Base-by-base conservation (phyloP, 2,888 invertebrate species). In the Helicoverpa assulta region DNA sequence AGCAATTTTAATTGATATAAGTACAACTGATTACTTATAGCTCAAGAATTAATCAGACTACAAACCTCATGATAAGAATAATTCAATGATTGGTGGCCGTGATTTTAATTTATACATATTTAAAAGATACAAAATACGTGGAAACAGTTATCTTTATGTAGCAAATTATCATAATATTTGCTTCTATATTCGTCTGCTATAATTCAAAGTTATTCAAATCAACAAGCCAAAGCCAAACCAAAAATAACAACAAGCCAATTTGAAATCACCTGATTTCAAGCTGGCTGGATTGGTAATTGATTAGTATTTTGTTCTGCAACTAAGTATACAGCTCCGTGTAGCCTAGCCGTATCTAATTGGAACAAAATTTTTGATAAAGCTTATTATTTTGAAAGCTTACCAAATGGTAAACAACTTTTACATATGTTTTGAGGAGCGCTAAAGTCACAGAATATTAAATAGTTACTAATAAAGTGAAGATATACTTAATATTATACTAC, bases 21-120 rank as follows among this genome's bases (percentile, higher is more conserved):
- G n/a, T n/a, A 33, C 10, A 33, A 33, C 33, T 43, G 10, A 21
- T 52, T n/a, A 26, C 26, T 26, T 21, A 40, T 33, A 40, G 7
- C n/a, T 19, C 29, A n/a, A 53, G 21, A n/a, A 21, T 7, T 69
- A 57, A 53, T 53, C 52, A 53, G 8, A 21, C 12, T 57, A 40
- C 40, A 40, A 40, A 40, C 14, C 8, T 33, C 50, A 29, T 40
- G 29, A 29, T 72, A 72, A 14, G 16, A n/a, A 37, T 47, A 5
- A 43, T 40, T 16, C 5, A 26, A 54, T 67, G n/a, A 66, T n/a
- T 21, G 47, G 4, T 16, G 16, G 40, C 16, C 21, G 19, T 62
- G 63, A 62, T 50, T 70, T 55, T 40, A 54, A 55, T 51, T 1
- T 19, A 59, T 43, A 54, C 16, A n/a, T 21, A 55, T 33, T 59